Base-by-base conservation (phyloP, 2,888 invertebrate genomes). In the Eurytoma adleriae region DNA sequence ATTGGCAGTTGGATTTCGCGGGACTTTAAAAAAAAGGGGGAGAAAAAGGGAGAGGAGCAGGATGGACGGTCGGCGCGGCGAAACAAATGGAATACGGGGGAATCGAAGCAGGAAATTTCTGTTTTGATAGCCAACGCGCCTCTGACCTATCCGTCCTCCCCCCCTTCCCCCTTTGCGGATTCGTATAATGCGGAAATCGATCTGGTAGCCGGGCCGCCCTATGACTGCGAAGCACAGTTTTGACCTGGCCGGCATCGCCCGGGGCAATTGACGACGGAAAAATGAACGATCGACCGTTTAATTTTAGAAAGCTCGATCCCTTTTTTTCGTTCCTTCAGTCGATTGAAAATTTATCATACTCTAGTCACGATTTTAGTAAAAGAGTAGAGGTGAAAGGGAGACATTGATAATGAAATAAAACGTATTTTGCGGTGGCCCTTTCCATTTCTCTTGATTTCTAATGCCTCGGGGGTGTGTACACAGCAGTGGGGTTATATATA, bases 41-140 rank as follows among this genome's bases (percentile, higher is more conserved):
- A 27, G 18, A 16, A 14, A 62, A 14, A n/a, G 48, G 18, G 56
- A 57, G 57, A 48, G 18, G 20, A 14, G 24, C 24, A 64, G 48
- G 62, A 48, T 30, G 59, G 52, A 30, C 52, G 66, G 24, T 20
- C 18, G 27, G 40, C 50, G 48, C 59, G 57, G 50, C 62, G 80
- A 79, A 83, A 82, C 79, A 78, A 83, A 83, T 83, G 84, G 83
- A 84, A 85, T 78, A 80, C 79, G 81, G 78, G 74, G 74, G 81
- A 84, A 84, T 78, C 82, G 76, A 78, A 80, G 82, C 80, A 82
- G 81, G 83, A 83, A 83, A 85, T 85, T 84, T 83, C 81, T 84
- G 82, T 84, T 85, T 84, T 83, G 83, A 84, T 84, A 81, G 83
- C 71, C 67, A 59, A 61, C 69, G 18, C 20, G 61, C 61, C 27